Evolutionary conservation across 2,797 vertebrate species (phyloP).

Genomic region (Morelia viridis): DNA sequence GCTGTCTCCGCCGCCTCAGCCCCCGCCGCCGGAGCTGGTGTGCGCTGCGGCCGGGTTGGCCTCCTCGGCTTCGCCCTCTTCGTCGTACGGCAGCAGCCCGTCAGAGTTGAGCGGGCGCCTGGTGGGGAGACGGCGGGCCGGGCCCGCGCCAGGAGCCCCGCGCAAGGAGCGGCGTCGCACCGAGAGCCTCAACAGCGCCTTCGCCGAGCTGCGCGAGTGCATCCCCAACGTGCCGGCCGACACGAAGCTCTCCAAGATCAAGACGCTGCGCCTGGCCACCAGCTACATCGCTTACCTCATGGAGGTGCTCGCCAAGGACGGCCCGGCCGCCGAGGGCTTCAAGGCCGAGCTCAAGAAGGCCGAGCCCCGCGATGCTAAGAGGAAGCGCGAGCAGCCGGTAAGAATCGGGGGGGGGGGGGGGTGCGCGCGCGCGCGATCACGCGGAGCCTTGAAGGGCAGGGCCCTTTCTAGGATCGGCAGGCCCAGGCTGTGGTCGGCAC

Average conservation of each 20-base stretch:
- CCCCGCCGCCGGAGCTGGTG: conserved; percentile 69
- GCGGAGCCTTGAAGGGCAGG: neutral
- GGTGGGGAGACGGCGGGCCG: conserved; percentile 73
- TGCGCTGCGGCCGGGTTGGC: conserved; percentile 76
- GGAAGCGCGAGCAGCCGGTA: conserved; percentile 86
- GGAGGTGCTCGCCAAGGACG: conserved; percentile 91
- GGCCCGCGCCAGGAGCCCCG: conserved; percentile 80
- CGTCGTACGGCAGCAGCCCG: conserved; percentile 63
- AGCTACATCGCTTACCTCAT: conserved; percentile 91
- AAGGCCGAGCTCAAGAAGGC: conserved; percentile 93
- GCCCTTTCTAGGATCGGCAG: neutral
- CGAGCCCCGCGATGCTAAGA: conserved; percentile 84
- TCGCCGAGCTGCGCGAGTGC: conserved; percentile 86
- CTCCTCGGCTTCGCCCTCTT: conserved; percentile 68
- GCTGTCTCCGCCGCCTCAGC: neutral
- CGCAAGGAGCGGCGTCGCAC: conserved; percentile 91
- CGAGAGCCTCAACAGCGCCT: conserved; percentile 91
- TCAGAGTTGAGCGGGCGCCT: conserved; percentile 74
- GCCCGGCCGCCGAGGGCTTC: conserved; percentile 85
- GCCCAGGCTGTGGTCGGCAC: neutral
- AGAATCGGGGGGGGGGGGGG: conserved; percentile 53
- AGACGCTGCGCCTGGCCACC: conserved; percentile 86
- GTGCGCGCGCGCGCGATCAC: neutral
- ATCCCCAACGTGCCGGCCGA: conserved; percentile 90
- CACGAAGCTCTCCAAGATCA: conserved; percentile 90